These are phyloP conservation scores for Strix uralensis DNA, from an alignment of 2,113 vertebrate species.

Conservation along the genomic window DNA sequence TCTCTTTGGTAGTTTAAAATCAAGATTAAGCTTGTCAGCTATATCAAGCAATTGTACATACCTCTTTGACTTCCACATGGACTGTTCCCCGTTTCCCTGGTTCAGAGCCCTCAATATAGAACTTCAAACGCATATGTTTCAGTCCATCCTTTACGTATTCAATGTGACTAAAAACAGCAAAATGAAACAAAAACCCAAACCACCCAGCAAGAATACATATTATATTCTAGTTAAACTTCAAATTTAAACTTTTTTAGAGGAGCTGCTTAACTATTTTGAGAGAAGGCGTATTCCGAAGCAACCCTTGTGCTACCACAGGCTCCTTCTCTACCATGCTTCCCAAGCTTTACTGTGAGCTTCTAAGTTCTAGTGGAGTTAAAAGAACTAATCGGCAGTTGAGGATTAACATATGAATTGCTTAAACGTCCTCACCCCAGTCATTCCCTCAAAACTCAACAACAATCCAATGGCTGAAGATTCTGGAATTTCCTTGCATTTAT, in stretches of 20 bases:
- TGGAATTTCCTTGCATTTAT: background rate
- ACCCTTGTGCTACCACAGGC: background rate
- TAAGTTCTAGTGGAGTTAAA: background rate
- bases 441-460: background rate
- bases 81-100: conserved; percentile 87
- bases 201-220: background rate
- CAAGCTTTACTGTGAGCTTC: background rate
- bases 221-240: background rate
- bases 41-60: conserved; percentile 60
- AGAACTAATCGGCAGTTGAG: background rate
- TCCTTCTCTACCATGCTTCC: background rate
- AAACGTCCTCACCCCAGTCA: background rate
- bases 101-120: conserved; percentile 95
- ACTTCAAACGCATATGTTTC: conserved; percentile 88
- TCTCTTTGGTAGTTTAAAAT: background rate
- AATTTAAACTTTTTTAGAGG: background rate
- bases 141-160: conserved; percentile 87
- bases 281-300: background rate
- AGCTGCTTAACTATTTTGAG: background rate
- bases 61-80: conserved; percentile 91
- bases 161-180: conserved; percentile 76
- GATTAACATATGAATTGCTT: background rate
- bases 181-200: background rate
- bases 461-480: background rate
- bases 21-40: background rate